Evolutionary conservation across 2,797 vertebrate species (phyloP).

Genomic region (Catamblyrhynchus diadema): DNA sequence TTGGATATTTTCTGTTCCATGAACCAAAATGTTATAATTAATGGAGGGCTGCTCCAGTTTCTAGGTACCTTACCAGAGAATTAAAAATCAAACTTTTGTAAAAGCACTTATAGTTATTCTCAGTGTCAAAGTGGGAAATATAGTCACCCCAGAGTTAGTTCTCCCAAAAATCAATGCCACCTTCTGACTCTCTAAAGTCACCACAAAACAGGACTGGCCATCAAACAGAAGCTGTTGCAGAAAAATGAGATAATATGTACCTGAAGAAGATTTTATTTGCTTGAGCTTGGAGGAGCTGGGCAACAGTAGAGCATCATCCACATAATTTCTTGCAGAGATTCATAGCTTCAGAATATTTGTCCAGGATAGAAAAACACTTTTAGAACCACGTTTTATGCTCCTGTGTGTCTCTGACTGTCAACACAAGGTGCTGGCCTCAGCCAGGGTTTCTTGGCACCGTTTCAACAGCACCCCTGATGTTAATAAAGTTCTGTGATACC

Average conservation of each 20-base stretch:
- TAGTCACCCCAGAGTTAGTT: not conserved
- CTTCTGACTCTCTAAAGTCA: not conserved
- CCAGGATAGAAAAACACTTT: not conserved
- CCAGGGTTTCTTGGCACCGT: not conserved
- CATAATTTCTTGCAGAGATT: not conserved
- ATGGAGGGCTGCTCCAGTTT: not conserved
- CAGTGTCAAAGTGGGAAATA: not conserved
- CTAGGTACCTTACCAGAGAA: not conserved
- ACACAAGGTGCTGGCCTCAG: not conserved
- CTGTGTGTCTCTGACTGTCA: not conserved
- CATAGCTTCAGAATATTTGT: not conserved
- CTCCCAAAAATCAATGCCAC: not conserved
- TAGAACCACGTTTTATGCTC: rapidly evolving
- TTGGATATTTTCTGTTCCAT: not conserved
- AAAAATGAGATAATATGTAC: not conserved
- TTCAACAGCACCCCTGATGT: not conserved
- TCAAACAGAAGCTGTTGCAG: not conserved
- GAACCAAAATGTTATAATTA: not conserved
- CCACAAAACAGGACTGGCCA: not conserved
- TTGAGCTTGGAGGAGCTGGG: not conserved
- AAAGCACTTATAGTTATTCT: not conserved
- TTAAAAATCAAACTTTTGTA: not conserved
- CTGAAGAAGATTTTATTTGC: not conserved
- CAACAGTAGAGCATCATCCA: not conserved
- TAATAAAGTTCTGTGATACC: not conserved